Conservation (phyloP, 2,888 invertebrate genomes). For the Rotaria sp. region DNA sequence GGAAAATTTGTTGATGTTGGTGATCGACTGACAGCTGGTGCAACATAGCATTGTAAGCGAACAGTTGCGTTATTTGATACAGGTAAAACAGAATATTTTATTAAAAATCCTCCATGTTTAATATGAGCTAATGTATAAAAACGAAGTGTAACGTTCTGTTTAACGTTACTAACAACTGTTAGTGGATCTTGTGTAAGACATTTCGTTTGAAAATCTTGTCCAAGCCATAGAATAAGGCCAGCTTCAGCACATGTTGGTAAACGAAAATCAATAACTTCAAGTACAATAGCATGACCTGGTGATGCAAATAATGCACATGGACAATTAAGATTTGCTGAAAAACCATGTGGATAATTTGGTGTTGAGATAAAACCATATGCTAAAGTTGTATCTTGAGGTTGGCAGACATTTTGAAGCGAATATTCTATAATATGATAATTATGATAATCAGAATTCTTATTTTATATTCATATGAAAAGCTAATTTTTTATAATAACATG, state of each 20-base stretch:
- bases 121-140: conserved; percentile 33
- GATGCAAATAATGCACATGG: conserved; percentile 38
- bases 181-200: conserved; percentile 34
- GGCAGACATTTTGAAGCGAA: conserved; percentile 38
- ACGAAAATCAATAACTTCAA: conserved; percentile 39
- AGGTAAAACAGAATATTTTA: conserved; percentile 35
- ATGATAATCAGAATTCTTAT: not conserved
- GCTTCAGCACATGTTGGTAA: conserved; percentile 39
- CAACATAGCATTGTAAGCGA: conserved; percentile 18
- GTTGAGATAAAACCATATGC: conserved; percentile 36
- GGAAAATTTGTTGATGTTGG: not conserved
- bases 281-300: not conserved
- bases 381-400: conserved; percentile 33
- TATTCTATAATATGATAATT: conserved; percentile 17
- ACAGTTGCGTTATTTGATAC: conserved; percentile 24
- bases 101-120: conserved; percentile 36
- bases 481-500: not conserved
- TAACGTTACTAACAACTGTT: conserved; percentile 31
- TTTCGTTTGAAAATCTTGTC: conserved; percentile 33
- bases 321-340: conserved; percentile 34
- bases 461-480: not conserved
- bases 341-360: conserved; percentile 34
- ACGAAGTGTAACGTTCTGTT: conserved; percentile 38
- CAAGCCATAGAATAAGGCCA: conserved; percentile 39
- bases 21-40: not conserved